A percentile compares a stretch with the other conserved stretches of the same genome.
Conservation (phyloP, 92 coral and sea anemone genomes). For the Diadumene lineata region DNA sequence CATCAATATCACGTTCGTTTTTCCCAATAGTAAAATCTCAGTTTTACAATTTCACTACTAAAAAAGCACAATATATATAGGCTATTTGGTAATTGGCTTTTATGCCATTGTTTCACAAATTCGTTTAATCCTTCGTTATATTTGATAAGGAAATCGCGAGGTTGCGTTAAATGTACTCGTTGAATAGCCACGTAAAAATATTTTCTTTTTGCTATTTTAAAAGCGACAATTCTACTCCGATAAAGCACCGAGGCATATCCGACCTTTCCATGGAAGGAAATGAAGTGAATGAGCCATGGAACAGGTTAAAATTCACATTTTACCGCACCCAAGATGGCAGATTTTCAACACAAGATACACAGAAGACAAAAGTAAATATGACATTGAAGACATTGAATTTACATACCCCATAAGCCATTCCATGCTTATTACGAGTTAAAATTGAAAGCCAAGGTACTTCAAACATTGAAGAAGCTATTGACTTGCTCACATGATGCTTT, state of each 20-base stretch:
- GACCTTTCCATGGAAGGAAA: neutral
- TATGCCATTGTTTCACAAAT: neutral
- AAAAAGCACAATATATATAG: neutral
- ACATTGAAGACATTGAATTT: conserved; percentile 1
- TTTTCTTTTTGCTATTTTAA: neutral
- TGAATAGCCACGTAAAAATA: neutral
- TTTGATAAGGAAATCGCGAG: conserved; percentile 12
- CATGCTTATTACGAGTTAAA: conserved; percentile 70
- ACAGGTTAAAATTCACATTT: conserved; percentile 7
- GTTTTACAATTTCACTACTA: neutral
- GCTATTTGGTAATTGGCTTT: neutral
- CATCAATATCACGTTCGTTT: too few relatives aligned
- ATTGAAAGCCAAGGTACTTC: conserved; percentile 42
- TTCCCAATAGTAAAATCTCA: conserved; percentile 2
- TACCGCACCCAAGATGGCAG: conserved; percentile 71
- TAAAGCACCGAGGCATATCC: conserved; percentile 1
- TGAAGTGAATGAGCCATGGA: neutral
- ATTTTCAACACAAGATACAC: conserved; percentile 6
- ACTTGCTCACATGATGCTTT: conserved; percentile 18
- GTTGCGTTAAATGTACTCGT: conserved; percentile 3
- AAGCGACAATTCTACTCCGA: neutral
- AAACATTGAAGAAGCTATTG: conserved; percentile 60
- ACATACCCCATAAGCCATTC: conserved; percentile 99
- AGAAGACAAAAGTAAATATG: conserved; percentile 2
- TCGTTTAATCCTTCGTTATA: neutral